Evolutionary conservation across 2,888 invertebrate genomes (phyloP).

Genomic region (Thera obeliscata): DNA sequence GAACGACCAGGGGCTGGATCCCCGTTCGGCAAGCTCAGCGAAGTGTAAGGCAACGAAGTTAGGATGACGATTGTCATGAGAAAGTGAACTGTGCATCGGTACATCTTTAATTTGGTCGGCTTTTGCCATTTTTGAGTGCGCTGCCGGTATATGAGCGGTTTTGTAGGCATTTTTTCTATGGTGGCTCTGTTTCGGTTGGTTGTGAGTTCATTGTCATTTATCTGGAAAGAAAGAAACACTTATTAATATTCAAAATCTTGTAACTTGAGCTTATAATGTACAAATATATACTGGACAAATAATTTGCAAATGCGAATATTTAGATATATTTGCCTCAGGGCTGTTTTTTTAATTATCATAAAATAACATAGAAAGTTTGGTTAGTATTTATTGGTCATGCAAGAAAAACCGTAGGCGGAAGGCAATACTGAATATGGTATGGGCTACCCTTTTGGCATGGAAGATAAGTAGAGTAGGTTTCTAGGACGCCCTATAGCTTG

Average conservation of each 20-base stretch:
- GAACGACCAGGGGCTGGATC: constrained; percentile 88
- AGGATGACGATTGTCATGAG: constrained; percentile 62
- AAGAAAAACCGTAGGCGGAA: background rate
- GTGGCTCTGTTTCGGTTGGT: constrained; percentile 20
- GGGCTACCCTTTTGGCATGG: constrained; percentile 4
- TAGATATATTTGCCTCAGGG: too few species aligned
- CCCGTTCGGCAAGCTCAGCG: constrained; percentile 78
- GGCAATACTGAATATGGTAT: background rate
- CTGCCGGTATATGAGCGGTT: constrained; percentile 32
- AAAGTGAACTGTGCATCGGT: constrained; percentile 47
- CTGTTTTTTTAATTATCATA: too few species aligned
- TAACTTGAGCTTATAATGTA: too few species aligned
- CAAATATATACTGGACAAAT: too few species aligned
- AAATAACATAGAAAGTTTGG: too few species aligned
- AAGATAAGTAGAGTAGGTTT: constrained; percentile 22
- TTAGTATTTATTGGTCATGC: background rate
- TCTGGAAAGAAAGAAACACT: constrained; percentile 43
- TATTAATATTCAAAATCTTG: too few species aligned
- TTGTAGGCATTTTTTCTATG: constrained; percentile 47
- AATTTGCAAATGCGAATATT: too few species aligned
- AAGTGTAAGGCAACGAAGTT: constrained; percentile 73
- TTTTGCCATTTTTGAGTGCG: constrained; percentile 50
- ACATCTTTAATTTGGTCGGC: constrained; percentile 62
- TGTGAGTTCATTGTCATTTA: constrained; percentile 43
- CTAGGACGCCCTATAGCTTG: constrained; percentile 36